Base-by-base conservation (phyloP, 2,113 vertebrate species). In the Perccottus glenii region DNA sequence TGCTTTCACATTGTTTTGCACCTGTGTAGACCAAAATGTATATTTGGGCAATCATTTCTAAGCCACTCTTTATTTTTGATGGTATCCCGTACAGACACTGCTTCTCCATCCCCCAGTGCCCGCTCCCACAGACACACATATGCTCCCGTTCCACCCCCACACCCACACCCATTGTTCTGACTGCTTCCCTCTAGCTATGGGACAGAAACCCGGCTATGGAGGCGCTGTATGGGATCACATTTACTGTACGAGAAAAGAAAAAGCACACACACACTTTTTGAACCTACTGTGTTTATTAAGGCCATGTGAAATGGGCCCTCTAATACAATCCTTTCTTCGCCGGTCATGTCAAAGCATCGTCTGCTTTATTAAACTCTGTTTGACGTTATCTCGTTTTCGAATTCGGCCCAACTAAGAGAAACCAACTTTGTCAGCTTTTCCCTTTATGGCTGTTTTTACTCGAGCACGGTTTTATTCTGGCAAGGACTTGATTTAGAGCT, bases 121-220 rank as follows among this genome's bases (percentile, higher is more conserved):
- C 0, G 48, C 60, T 53, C 43, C 53, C 51, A 58, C 57, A 62
- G 45, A 59, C 62, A 44, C 50, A 50, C 42, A 64, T 9, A 27
- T 40, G 44, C 16, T 36, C 9, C 9, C 10, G 32, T 16, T 50
- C 55, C 73, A 74, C 75, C 83, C 76, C 81, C 83, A n/a, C n/a
- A n/a, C n/a, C n/a, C n/a, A n/a, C 81, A 80, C 73, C 81, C 63
- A 61, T 85, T 85, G 83, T 85, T 82, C 73, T 48, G 35, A 46
- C 83, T 27, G 64, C 81, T 51, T 55, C 78, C 80, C 78, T 83
- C 50, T 50, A 84, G 83, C 80, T 75, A 77, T 81, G 75, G 77
- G 75, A 79, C 77, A 75, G 61, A 70, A 66, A 75, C 53, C 42
- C 36, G 76, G 64, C 60, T 61, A 46, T 46, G n/a, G 10, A 55